phyloP scores from a whole-genome alignment of 1,140 invertebrate species.

The Drosophila orena region DNA sequence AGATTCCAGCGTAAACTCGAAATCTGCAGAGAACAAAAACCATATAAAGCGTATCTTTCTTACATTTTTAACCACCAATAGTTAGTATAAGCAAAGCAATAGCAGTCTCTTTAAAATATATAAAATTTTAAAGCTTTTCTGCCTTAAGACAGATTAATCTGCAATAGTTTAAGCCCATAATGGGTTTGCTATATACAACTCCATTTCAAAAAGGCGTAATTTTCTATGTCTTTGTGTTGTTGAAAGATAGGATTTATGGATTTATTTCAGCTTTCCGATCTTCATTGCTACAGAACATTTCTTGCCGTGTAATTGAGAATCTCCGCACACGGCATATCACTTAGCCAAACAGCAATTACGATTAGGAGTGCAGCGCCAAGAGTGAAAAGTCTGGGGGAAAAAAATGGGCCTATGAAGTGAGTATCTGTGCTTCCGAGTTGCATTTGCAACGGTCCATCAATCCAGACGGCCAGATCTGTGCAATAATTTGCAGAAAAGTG shows the following conservation, averaged over 20 bases:
- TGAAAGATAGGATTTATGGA: no score
- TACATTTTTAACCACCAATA: not conserved
- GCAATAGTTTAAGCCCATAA: no score
- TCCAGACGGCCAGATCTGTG: conserved; percentile 40
- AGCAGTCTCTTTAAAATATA: no score
- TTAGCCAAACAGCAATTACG: conserved; percentile 71
- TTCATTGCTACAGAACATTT: not conserved
- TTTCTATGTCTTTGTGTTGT: no score
- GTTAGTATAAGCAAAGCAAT: not conserved
- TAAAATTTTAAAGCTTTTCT: no score
- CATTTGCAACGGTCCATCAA: conserved; percentile 47
- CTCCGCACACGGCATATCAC: conserved; percentile 73
- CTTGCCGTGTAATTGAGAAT: conserved; percentile 33
- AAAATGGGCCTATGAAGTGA: conserved; percentile 1
- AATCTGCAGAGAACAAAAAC: conserved; percentile 11
- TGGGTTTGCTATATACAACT: no score
- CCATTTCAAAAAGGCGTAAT: not conserved
- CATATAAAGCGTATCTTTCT: not conserved
- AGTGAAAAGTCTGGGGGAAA: not conserved
- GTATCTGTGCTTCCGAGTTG: conserved; percentile 43
- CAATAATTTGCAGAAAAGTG: conserved; percentile 81
- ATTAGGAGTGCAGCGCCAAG: conserved; percentile 37
- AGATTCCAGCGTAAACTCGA: conserved; percentile 47
- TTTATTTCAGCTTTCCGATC: not conserved
- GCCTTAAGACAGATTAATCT: no score